Conservation (phyloP, 37 sponge, comb jelly and placozoan genomes). For the Beroe ovata region DNA sequence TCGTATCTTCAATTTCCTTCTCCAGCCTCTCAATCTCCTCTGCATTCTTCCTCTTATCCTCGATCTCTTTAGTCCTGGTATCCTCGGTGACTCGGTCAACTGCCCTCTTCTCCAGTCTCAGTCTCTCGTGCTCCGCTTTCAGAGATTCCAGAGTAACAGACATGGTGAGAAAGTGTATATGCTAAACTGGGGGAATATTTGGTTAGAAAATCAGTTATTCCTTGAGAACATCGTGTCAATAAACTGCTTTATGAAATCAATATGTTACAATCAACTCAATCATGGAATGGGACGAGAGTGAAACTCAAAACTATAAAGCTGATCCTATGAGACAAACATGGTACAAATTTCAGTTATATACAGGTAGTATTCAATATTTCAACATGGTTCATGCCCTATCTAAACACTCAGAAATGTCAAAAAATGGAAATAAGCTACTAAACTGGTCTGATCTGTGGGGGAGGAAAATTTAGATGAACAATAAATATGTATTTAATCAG, state of each 20-base stretch:
- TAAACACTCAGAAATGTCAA: no score
- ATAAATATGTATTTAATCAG: no score
- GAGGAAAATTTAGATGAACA: no score
- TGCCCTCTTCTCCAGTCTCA: conserved; percentile 41
- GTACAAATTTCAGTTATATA: no score
- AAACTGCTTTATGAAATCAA: not conserved
- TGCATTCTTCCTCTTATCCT: not conserved
- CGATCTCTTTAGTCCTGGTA: conserved; percentile 19
- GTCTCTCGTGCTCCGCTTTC: conserved; percentile 24
- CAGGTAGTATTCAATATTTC: no score
- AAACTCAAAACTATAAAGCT: no score
- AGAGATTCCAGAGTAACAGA: not conserved
- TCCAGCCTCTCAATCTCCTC: not conserved
- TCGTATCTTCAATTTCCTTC: not conserved
- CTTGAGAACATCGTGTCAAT: not conserved
- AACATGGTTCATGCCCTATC: no score
- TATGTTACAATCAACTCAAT: not conserved
- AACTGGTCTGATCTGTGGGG: no score
- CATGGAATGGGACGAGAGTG: no score
- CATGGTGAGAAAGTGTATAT: not conserved
- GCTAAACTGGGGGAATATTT: not conserved
- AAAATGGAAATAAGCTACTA: no score
- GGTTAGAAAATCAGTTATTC: not conserved
- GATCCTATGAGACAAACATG: no score
- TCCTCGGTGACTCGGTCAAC: conserved; percentile 22